phyloP scores from a whole-genome alignment of 2,113 vertebrate genomes.

The Plecturocebus donacophilus region DNA sequence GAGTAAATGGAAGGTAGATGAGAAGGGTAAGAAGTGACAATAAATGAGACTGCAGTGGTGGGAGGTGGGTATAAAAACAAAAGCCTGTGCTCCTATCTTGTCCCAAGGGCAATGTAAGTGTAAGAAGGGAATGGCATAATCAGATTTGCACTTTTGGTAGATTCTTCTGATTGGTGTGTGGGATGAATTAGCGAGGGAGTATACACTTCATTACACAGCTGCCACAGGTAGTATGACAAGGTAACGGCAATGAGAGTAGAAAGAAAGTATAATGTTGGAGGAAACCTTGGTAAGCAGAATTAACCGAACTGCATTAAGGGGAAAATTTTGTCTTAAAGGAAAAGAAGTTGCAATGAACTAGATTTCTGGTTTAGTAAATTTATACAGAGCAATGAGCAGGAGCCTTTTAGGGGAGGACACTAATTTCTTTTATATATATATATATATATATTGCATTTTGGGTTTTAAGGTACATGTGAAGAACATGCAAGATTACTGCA shows the following conservation, averaged over 20 bases:
- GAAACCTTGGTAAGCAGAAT: neutral
- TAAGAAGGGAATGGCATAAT: neutral
- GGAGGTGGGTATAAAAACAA: neutral
- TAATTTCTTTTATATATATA: no score
- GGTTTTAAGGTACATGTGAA: no score
- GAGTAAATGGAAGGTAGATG: neutral
- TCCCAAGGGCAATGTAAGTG: neutral
- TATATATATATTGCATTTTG: no score
- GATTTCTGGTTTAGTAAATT: neutral
- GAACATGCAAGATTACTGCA: no score
- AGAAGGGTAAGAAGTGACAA: neutral
- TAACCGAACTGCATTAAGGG: neutral
- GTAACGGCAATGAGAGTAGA: fast-evolving
- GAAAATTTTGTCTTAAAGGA: neutral
- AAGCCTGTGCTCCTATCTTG: neutral
- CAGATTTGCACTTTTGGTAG: neutral
- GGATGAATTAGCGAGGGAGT: neutral
- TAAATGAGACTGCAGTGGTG: neutral
- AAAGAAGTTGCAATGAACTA: neutral
- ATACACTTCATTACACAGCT: neutral
- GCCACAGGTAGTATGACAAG: neutral
- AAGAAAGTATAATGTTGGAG: neutral
- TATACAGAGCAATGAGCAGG: neutral
- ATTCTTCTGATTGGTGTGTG: neutral
- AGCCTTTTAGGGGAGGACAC: neutral